phyloP scores from a whole-genome alignment of 1,140 invertebrate genomes.

The Zaprionus kolodkinae region DNA sequence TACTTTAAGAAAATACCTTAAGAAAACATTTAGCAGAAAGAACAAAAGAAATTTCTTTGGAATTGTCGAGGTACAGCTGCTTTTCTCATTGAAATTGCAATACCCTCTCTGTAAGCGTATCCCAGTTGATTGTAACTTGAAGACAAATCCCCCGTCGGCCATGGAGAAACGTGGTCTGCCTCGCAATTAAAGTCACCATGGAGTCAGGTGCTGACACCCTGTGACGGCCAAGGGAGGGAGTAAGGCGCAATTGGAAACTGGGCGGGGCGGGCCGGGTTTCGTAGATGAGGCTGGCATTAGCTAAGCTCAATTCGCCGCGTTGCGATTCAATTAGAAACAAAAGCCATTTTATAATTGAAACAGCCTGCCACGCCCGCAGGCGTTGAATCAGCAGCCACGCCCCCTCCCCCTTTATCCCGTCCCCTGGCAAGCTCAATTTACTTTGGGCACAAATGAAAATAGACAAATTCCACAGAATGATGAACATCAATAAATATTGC shows the following conservation, averaged over 20 bases:
- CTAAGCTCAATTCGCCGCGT: constrained; percentile 45
- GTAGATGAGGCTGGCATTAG: constrained; percentile 68
- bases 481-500: constrained; percentile 64
- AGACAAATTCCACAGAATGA: constrained; percentile 26
- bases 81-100: background rate
- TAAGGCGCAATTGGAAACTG: background rate
- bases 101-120: background rate
- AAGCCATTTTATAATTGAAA: constrained; percentile 78
- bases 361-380: constrained; percentile 23
- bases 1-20: background rate
- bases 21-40: background rate
- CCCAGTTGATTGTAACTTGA: constrained; percentile 4
- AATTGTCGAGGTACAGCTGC: background rate
- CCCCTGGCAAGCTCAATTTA: background rate
- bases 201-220: constrained; percentile 17
- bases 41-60: background rate
- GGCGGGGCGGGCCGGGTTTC: constrained; percentile 14
- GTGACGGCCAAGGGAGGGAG: constrained; percentile 20
- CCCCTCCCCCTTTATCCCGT: background rate
- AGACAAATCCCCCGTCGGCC: constrained; percentile 28
- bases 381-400: constrained; percentile 2
- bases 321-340: constrained; percentile 69
- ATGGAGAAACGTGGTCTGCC: constrained; percentile 36
- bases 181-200: constrained; percentile 45
- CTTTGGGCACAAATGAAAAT: constrained; percentile 2